These are phyloP conservation scores for Protodeltote pygarga DNA, from an alignment of 2,888 invertebrate species.

Conservation along the genomic window DNA sequence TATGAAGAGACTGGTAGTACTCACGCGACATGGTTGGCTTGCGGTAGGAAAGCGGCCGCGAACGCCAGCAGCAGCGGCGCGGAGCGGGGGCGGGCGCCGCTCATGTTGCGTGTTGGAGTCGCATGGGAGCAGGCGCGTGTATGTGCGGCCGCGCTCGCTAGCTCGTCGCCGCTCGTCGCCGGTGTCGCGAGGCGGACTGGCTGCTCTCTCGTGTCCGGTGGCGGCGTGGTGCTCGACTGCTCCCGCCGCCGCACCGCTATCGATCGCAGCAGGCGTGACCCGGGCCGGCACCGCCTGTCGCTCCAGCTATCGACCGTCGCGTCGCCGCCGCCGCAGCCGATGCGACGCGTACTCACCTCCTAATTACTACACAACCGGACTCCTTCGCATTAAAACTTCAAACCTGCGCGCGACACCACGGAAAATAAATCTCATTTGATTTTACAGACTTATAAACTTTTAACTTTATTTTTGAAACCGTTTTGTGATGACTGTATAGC, in stretches of 20 bases:
- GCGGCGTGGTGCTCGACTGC: constrained; percentile 61
- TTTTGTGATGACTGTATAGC: not conserved
- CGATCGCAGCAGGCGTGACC: constrained; percentile 77
- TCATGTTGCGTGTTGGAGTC: constrained; percentile 77
- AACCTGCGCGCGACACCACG: constrained; percentile 63
- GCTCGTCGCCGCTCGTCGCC: constrained; percentile 53
- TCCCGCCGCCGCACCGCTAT: constrained; percentile 79
- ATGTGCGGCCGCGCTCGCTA: constrained; percentile 43
- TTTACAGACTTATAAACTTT: constrained; percentile 28
- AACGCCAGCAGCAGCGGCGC: constrained; percentile 88
- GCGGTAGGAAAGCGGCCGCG: constrained; percentile 86
- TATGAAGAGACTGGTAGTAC: constrained; percentile 62
- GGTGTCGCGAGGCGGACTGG: constrained; percentile 72
- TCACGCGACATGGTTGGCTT: constrained; percentile 88
- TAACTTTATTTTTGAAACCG: constrained; percentile 8
- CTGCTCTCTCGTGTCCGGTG: constrained; percentile 63
- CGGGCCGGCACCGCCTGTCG: constrained; percentile 80
- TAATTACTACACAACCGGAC: constrained; percentile 70
- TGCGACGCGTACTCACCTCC: constrained; percentile 74
- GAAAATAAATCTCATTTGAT: constrained; percentile 54
- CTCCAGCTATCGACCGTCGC: constrained; percentile 78
- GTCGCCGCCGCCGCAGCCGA: constrained; percentile 76
- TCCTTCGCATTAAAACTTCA: constrained; percentile 71
- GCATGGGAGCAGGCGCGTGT: constrained; percentile 75
- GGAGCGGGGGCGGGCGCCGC: constrained; percentile 87